These are phyloP conservation scores for Cheilosia urbana DNA, from an alignment of 2,888 invertebrate species.

Conservation along the genomic window DNA sequence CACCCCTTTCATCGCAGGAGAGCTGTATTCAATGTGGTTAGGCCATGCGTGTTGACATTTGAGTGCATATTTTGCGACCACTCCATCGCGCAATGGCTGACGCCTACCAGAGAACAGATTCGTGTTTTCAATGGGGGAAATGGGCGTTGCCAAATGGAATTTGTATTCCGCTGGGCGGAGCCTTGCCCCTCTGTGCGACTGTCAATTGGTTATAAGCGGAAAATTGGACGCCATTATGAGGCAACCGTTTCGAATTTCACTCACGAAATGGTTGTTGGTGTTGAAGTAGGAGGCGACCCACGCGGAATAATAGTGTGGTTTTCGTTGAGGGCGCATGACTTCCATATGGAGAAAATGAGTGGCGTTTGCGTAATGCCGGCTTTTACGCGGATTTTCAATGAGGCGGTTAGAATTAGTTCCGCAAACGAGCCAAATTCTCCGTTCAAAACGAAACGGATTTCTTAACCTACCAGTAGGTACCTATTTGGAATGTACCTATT, in stretches of 20 bases:
- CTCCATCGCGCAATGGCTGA: background rate
- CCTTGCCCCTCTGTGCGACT: slow-evolving; percentile 41
- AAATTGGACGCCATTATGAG: slow-evolving; percentile 65
- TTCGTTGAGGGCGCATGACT: slow-evolving; percentile 35
- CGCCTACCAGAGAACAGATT: slow-evolving; percentile 3
- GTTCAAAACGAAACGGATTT: background rate
- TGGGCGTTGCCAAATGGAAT: slow-evolving; percentile 8
- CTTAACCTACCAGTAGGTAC: too few species aligned
- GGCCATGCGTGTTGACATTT: slow-evolving; percentile 29
- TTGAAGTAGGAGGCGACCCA: slow-evolving; percentile 25
- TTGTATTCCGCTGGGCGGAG: slow-evolving; percentile 24
- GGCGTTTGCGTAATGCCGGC: slow-evolving; percentile 14
- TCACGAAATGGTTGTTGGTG: background rate
- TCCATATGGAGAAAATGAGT: slow-evolving; percentile 13
- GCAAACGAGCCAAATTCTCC: background rate
- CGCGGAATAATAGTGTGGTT: background rate
- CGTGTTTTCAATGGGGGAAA: background rate
- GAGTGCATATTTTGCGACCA: slow-evolving; percentile 14
- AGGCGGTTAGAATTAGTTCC: slow-evolving; percentile 13
- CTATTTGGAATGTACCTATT: too few species aligned
- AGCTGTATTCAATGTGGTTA: too few species aligned
- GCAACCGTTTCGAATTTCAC: slow-evolving; percentile 64
- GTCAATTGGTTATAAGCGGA: slow-evolving; percentile 67
- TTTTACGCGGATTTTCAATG: too few species aligned
- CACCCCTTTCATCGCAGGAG: slow-evolving; percentile 7